phyloP scores from a whole-genome alignment of 2,888 invertebrate species.

The Limnephilus marmoratus region DNA sequence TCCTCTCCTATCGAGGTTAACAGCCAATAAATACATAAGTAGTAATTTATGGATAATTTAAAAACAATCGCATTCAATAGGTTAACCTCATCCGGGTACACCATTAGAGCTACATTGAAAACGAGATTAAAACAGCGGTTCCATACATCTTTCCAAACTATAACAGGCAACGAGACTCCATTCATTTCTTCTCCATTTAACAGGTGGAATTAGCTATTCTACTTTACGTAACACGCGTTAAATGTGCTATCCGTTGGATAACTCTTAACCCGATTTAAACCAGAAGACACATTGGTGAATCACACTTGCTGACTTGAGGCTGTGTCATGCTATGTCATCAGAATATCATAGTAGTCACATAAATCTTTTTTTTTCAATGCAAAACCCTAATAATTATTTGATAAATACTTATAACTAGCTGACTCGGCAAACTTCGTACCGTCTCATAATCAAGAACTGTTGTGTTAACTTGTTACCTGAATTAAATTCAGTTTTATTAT shows the following conservation, averaged over 20 bases:
- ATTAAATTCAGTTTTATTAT: too few relatives aligned
- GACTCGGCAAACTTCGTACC: too few relatives aligned
- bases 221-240: not conserved
- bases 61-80: not conserved
- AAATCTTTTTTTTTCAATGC: too few relatives aligned
- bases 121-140: not conserved
- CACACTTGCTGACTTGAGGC: not conserved
- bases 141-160: constrained; percentile 30
- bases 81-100: constrained; percentile 17
- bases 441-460: too few relatives aligned
- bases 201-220: not conserved
- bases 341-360: too few relatives aligned
- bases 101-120: constrained; percentile 20
- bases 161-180: not conserved
- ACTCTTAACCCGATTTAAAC: not conserved
- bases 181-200: not conserved
- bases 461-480: too few relatives aligned
- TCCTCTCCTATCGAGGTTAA: too few relatives aligned
- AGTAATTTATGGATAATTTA: not conserved
- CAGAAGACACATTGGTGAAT: not conserved
- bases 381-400: too few relatives aligned
- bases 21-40: too few relatives aligned
- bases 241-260: not conserved
- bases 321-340: not conserved
- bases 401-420: too few relatives aligned